phyloP scores from a whole-genome alignment of 2,113 vertebrate species.

The Ascaphus truei region DNA sequence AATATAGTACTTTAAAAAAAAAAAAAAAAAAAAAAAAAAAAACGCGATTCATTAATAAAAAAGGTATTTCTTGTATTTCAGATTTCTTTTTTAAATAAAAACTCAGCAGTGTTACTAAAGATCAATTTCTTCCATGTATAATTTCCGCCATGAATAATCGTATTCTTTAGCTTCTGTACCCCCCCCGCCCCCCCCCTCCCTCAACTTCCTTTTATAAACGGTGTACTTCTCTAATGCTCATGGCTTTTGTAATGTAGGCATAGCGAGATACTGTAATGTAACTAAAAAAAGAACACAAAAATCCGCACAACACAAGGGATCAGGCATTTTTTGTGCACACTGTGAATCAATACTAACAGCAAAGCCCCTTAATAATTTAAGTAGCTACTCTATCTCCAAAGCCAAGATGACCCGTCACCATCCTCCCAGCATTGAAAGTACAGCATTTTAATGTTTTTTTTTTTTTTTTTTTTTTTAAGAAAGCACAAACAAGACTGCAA shows the following conservation, averaged over 20 bases:
- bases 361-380: slow-evolving; percentile 49
- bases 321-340: slow-evolving; percentile 32
- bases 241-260: slow-evolving; percentile 34
- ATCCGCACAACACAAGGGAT: slow-evolving; percentile 23
- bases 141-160: slow-evolving; percentile 31
- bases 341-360: slow-evolving; percentile 40
- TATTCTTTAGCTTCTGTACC: slow-evolving; percentile 32
- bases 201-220: slow-evolving; percentile 62
- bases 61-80: no score
- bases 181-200: slow-evolving; percentile 42
- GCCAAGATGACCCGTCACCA: slow-evolving; percentile 47
- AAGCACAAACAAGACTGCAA: slow-evolving; percentile 46
- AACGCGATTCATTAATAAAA: no score
- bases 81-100: no score
- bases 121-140: background rate
- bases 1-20: background rate
- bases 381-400: slow-evolving; percentile 41
- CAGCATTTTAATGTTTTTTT: background rate
- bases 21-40: background rate
- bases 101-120: background rate
- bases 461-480: background rate
- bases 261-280: slow-evolving; percentile 13
- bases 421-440: slow-evolving; percentile 56
- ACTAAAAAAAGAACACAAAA: background rate
- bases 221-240: slow-evolving; percentile 46